phyloP scores from a whole-genome alignment of 2,888 invertebrate species.

The Aquatica leii region DNA sequence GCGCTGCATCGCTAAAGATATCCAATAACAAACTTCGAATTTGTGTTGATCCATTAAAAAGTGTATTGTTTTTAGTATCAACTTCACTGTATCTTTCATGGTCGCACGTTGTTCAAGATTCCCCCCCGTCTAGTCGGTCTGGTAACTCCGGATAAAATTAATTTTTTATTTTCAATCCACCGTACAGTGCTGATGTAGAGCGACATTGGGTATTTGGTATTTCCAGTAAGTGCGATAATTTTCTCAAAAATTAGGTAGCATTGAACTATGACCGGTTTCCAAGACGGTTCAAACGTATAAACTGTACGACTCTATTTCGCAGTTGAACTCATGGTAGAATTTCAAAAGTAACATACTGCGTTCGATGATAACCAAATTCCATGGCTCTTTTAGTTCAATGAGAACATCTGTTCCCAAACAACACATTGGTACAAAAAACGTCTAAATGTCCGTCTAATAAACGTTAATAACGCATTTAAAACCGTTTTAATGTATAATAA shows the following conservation, averaged over 20 bases:
- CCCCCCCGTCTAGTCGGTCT: conserved; percentile 92
- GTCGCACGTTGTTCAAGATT: conserved; percentile 84
- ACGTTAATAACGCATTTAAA: too few relatives aligned
- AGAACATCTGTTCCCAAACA: too few relatives aligned
- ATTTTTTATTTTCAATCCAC: conserved; percentile 96
- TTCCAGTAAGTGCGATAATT: conserved; percentile 75
- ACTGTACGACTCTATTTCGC: conserved; percentile 88
- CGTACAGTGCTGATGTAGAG: conserved; percentile 93
- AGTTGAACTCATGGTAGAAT: conserved; percentile 97
- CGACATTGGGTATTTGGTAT: conserved; percentile 72
- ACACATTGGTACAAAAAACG: too few relatives aligned
- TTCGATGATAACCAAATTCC: conserved; percentile 82
- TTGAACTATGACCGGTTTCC: conserved; percentile 98
- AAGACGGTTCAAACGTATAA: conserved; percentile 98
- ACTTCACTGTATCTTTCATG: conserved; percentile 89
- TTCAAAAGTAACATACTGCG: conserved; percentile 94
- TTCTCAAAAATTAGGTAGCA: conserved; percentile 90
- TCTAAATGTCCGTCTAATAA: too few relatives aligned
- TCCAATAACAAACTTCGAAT: conserved; percentile 94
- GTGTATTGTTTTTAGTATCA: conserved; percentile 90
- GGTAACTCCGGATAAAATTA: conserved; percentile 91
- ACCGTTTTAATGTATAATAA: too few relatives aligned
- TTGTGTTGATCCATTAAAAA: conserved; percentile 87
- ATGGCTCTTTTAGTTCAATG: conserved; percentile 85
- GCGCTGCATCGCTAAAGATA: conserved; percentile 94